These are phyloP conservation scores for Philaethria dido DNA, from an alignment of 2,888 invertebrate genomes.

Conservation along the genomic window DNA sequence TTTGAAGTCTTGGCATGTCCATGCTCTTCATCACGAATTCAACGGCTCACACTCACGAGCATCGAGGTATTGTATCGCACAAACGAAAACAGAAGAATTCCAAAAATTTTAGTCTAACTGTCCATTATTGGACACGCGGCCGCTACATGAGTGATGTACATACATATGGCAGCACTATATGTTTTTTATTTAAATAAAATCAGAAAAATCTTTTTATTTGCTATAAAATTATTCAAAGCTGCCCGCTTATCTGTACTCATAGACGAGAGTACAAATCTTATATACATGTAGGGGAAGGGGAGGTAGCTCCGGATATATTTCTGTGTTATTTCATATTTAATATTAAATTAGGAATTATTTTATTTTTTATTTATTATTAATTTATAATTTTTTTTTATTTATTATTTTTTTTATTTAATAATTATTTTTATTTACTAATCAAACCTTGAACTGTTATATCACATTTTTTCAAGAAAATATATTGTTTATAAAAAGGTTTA, in stretches of 20 bases:
- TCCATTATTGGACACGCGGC: conserved; percentile 47
- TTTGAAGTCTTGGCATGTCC: conserved; percentile 1
- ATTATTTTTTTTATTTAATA: too few relatives aligned
- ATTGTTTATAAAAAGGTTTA: too few relatives aligned
- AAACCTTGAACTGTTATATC: too few relatives aligned
- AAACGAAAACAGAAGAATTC: conserved; percentile 66
- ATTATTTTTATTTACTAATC: too few relatives aligned
- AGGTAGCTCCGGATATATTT: too few relatives aligned
- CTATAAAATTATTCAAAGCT: background rate
- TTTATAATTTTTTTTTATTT: too few relatives aligned
- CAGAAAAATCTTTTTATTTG: background rate
- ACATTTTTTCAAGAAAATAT: too few relatives aligned
- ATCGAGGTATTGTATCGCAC: conserved; percentile 50
- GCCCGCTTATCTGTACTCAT: background rate
- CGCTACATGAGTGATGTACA: conserved; percentile 34
- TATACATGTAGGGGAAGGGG: too few relatives aligned
- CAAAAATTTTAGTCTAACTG: conserved; percentile 71
- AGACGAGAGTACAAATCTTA: too few relatives aligned
- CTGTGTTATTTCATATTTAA: too few relatives aligned
- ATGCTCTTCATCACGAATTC: conserved; percentile 29
- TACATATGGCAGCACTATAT: background rate
- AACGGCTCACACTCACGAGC: conserved; percentile 47
- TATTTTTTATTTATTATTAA: too few relatives aligned
- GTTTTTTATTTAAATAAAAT: background rate
- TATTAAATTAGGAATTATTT: too few relatives aligned